Evolutionary conservation across 1,140 invertebrate species (phyloP), one percentile per base, ranked within the genome.

Genomic region (Lethrus apterus): DNA sequence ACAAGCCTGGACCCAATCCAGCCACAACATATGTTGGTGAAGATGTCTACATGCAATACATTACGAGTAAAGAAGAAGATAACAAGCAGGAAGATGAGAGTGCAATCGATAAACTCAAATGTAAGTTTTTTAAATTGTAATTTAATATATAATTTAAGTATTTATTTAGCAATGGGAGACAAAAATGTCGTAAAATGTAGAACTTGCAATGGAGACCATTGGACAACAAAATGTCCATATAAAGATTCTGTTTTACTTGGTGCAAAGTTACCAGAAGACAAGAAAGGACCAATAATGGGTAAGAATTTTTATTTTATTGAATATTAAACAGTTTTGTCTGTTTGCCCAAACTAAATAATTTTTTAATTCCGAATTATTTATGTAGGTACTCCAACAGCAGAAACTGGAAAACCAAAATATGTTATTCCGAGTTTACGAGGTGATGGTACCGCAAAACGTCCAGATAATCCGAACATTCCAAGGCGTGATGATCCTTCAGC

Each of bases 221-320:
- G 93, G 92, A 96, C 93, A 4, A 81, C 89, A 33, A 91, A 91
- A 56, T 98, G 94, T 78, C 94, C 94, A 1, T 98, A 90, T 76
- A 96, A 96, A 69, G 89, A 95, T 57, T 90, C 83, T 59, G 75
- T 81, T 50, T 71, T 89, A 47, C 76, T 77, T 48, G 78, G 77
- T 52, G 76, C 78, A 54, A 77, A 75, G 62, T 52, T 61, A 20
- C 54, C 71, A 58, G 66, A 71, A 64, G 56, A 62, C 21, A 65
- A 67, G 50, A 61, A 65, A 33, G 44, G 17, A 29, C 23, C 54
- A 15, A 42, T 26, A 31, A 32, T 41, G 17, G 52, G 49, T 30
- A 43, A 43, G 15, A 4, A 40, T 8, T 26, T n/a, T 14, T 30
- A 38, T 21, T 18, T 34, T 38, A 11, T n/a, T 0, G 11, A 34